phyloP scores from a whole-genome alignment of 2,113 vertebrate genomes.

The Brachyhypopomus occidentalis region DNA sequence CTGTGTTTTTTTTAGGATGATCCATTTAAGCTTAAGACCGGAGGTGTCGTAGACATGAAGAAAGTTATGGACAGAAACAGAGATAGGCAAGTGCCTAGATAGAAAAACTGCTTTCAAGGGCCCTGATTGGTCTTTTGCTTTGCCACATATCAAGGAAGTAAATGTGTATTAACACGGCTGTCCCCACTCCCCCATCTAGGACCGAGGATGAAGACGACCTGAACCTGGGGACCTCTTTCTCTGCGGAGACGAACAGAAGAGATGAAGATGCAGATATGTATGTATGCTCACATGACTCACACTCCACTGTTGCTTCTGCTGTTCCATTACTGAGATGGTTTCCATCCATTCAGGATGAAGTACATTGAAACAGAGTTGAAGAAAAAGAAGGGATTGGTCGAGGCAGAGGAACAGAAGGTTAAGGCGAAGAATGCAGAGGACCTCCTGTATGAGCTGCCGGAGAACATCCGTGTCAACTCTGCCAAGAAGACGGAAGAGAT shows the following conservation, averaged over 20 bases:
- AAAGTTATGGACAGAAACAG: slow-evolving; percentile 92
- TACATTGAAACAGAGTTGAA: slow-evolving; percentile 99
- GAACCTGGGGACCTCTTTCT: slow-evolving; percentile 94
- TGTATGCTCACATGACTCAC: slow-evolving; percentile 45
- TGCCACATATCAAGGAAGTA: neutral
- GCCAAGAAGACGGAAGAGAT: slow-evolving; percentile 98
- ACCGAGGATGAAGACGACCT: slow-evolving; percentile 92
- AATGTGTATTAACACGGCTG: neutral
- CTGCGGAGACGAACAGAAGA: slow-evolving; percentile 94
- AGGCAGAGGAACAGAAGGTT: slow-evolving; percentile 89
- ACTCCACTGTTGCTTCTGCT: neutral
- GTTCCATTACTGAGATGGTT: neutral
- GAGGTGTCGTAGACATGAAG: slow-evolving; percentile 98
- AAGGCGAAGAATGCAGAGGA: slow-evolving; percentile 95
- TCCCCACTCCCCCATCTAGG: slow-evolving; percentile 65
- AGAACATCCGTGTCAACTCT: slow-evolving; percentile 92
- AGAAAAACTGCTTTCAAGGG: too few species aligned
- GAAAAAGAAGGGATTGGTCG: slow-evolving; percentile 93
- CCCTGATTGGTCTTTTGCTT: too few species aligned
- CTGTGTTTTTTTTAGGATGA: slow-evolving; percentile 80
- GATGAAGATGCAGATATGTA: slow-evolving; percentile 99
- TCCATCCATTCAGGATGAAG: slow-evolving; percentile 87
- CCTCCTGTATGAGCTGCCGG: slow-evolving; percentile 91
- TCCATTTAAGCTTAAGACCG: slow-evolving; percentile 93
- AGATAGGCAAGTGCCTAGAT: slow-evolving; percentile 80